These are phyloP conservation scores for Astropecten irregularis DNA, from an alignment of 53 echinoderm and acorn worm species.

Conservation along the genomic window DNA sequence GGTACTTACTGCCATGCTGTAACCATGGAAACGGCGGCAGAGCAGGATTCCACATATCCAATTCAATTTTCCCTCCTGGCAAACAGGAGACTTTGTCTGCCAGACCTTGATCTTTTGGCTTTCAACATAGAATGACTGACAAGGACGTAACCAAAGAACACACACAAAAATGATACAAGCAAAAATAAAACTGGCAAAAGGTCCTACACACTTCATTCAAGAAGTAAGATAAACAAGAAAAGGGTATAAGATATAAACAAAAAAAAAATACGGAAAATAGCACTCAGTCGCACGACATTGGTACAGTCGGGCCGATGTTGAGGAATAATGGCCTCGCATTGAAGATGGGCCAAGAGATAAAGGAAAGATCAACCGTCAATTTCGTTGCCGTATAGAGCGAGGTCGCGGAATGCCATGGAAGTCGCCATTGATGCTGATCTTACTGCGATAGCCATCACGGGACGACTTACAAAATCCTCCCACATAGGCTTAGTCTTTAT, in stretches of 20 bases:
- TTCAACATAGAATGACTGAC: background rate
- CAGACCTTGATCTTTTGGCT: conserved; percentile 20
- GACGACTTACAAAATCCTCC: background rate
- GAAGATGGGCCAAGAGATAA: background rate
- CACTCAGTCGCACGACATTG: too few species aligned
- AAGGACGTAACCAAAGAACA: too few species aligned
- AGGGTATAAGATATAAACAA: background rate
- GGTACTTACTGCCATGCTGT: conserved; percentile 50
- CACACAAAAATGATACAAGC: too few species aligned
- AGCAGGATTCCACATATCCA: conserved; percentile 24
- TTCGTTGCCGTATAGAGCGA: background rate
- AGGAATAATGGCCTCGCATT: background rate
- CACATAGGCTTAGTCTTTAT: too few species aligned
- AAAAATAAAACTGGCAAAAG: background rate
- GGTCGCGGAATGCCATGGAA: background rate
- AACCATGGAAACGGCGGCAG: conserved; percentile 27
- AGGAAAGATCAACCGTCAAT: background rate
- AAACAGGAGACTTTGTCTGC: conserved; percentile 16
- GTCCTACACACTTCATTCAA: background rate
- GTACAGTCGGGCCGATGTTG: too few species aligned
- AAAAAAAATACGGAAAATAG: too few species aligned
- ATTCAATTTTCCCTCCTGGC: conserved; percentile 20
- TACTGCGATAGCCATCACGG: background rate
- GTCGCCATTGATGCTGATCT: conserved; percentile 13
- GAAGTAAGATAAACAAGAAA: too few species aligned